A percentile compares a stretch with the other conserved stretches of the same genome.
Evolutionary conservation across 2,888 invertebrate genomes (phyloP).

Genomic region (Sminthurinus aureus): DNA sequence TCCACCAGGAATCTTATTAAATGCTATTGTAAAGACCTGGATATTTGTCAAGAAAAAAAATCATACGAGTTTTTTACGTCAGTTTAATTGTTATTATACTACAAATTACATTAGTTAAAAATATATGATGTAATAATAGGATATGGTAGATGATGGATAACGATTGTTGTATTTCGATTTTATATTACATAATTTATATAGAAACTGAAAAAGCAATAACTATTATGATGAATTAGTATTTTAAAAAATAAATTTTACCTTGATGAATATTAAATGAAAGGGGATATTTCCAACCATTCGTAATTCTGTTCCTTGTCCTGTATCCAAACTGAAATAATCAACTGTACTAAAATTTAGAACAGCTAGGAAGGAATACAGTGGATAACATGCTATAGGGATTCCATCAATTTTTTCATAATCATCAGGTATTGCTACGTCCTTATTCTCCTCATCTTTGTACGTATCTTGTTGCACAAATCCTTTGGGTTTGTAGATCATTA

Average conservation of each 20-base stretch:
- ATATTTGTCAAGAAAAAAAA: background rate
- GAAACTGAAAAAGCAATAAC: too few relatives aligned
- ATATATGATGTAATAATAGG: too few relatives aligned
- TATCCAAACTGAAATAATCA: slow-evolving; percentile 20
- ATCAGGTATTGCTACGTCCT: too few relatives aligned
- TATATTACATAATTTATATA: too few relatives aligned
- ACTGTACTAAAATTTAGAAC: slow-evolving; percentile 3
- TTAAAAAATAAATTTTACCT: background rate
- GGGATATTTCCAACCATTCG: background rate
- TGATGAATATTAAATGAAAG: background rate
- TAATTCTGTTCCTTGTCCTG: background rate
- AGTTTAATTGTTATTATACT: too few relatives aligned
- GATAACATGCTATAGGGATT: background rate
- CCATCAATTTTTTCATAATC: background rate
- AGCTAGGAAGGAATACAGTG: background rate
- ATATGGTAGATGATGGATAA: too few relatives aligned
- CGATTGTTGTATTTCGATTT: too few relatives aligned
- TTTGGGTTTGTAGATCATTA: background rate
- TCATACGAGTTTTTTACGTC: background rate
- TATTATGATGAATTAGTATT: too few relatives aligned
- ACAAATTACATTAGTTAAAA: too few relatives aligned
- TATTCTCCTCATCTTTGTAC: background rate
- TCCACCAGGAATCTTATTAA: background rate
- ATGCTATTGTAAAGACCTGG: background rate
- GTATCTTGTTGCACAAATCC: background rate